A percentile compares a stretch with the other conserved stretches of the same genome.
These are phyloP conservation scores for Bombylius major DNA, from an alignment of 2,888 invertebrate genomes.

Conservation along the genomic window DNA sequence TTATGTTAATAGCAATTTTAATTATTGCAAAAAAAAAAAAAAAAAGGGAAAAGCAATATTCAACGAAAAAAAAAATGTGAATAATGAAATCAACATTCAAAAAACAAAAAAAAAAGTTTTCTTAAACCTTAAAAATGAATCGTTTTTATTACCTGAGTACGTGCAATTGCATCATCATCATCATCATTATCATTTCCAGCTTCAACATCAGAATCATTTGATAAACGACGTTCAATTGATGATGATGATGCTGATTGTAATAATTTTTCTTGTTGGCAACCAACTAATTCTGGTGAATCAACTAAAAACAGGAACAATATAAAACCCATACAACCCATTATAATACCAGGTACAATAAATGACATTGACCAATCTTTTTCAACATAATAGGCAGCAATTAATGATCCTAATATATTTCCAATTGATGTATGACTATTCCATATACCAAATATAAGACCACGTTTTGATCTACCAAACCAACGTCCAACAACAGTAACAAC, in stretches of 20 bases:
- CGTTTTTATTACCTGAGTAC: no score
- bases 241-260: constrained; percentile 8
- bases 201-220: constrained; percentile 35
- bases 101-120: no score
- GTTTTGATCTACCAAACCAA: constrained; percentile 89
- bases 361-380: constrained; percentile 81
- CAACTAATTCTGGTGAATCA: constrained; percentile 68
- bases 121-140: no score
- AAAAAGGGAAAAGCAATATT: no score
- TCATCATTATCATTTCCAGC: constrained; percentile 24
- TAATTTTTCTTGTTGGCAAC: constrained; percentile 26
- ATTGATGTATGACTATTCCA: constrained; percentile 97
- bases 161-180: constrained; percentile 34
- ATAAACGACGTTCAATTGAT: constrained; percentile 15
- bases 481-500: constrained; percentile 88
- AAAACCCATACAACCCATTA: constrained; percentile 59
- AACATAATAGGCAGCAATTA: constrained; percentile 81
- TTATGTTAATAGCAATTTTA: background rate
- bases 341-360: constrained; percentile 79
- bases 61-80: no score
- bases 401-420: constrained; percentile 81
- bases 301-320: constrained; percentile 72
- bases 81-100: no score
- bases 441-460: constrained; percentile 84
- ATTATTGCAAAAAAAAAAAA: no score